Evolutionary conservation across 64 coral and sea anemone species (phyloP), one percentile per base, ranked within the genome.

Genomic region (Montipora sp.): DNA sequence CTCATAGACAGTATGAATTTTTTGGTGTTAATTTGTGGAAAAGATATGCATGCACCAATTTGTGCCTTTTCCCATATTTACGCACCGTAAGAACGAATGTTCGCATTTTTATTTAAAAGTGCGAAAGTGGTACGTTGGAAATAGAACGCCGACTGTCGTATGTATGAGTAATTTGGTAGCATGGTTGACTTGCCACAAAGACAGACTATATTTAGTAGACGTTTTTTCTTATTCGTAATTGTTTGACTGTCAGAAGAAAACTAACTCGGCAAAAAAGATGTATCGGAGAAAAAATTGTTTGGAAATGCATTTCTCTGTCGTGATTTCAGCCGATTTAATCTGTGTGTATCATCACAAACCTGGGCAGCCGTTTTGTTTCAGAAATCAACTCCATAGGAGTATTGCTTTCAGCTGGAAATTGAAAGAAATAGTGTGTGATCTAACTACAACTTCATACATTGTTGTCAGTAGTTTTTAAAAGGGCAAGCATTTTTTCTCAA

Each of bases 131-230:
- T 46, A 3, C 22, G 22, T 46, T 46, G 73, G 10, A 67, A 83
- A 83, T 83, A 66, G 59, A 67, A 12, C n/a, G 13, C 58, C 21
- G 45, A 36, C 49, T 77, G 75, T 78, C 49, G 15, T 78, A 75
- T 78, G 75, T 78, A 49, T 7, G 11, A 49, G 46, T 78, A 50
- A 50, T 8, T 8, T 8, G 53, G 11, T 57, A 57, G 53, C 53
- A 57, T 57, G 53, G 53, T 57, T 57, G 53, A 57, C 53, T 8
- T 8, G 53, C 53, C 11, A 57, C 11, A 49, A 78, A 78, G 74
- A 47, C 46, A 76, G 21, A 3, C 8, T 76, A 27, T 27, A 27
- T 27, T 27, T 27, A 46, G 15, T 49, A 50, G 44, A 12, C 75
- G 18, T 49, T 2, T 49, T 78, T 49, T 49, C 18, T 36, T 78